Conservation (phyloP, 2,797 vertebrate genomes). For the Lithobates sylvaticus region DNA sequence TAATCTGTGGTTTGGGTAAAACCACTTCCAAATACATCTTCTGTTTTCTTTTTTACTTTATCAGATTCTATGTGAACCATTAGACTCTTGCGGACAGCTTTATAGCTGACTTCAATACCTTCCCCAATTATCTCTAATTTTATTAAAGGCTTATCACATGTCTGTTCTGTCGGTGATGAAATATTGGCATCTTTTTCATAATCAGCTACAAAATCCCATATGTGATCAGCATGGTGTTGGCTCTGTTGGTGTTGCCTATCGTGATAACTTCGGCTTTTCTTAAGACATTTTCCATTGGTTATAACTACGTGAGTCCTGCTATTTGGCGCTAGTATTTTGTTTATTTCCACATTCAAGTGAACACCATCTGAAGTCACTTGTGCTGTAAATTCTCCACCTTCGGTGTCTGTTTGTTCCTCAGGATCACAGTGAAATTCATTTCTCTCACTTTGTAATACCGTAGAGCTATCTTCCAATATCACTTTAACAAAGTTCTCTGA, state of each 20-base stretch:
- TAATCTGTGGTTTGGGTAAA: conserved; percentile 66
- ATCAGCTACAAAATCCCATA: conserved; percentile 38
- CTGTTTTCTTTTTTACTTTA: conserved; percentile 40
- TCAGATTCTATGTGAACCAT: conserved; percentile 68
- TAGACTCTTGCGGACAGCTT: conserved; percentile 65
- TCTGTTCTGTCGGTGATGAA: conserved; percentile 60
- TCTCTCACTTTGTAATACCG: conserved; percentile 68
- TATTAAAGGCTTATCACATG: conserved; percentile 65
- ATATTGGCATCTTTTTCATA: conserved; percentile 33
- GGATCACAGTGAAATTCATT: conserved; percentile 66
- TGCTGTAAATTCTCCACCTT: conserved; percentile 73
- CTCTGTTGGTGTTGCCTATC: conserved; percentile 63
- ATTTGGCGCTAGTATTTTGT: conserved; percentile 69
- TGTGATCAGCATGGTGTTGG: conserved; percentile 33
- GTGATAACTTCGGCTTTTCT: conserved; percentile 56
- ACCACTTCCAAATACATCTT: conserved; percentile 39
- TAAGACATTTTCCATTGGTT: conserved; percentile 67
- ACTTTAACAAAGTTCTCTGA: conserved; percentile 75
- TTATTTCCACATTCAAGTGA: conserved; percentile 79
- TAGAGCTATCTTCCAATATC: conserved; percentile 73
- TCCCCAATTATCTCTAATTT: conserved; percentile 72
- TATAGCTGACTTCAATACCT: conserved; percentile 70
- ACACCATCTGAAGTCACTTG: conserved; percentile 73
- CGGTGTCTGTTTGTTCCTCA: conserved; percentile 51
- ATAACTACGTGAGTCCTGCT: conserved; percentile 68